Evolutionary conservation across 2,113 vertebrate species (phyloP), one percentile per base, ranked within the genome.

Genomic region (Oreocharis arfaki): DNA sequence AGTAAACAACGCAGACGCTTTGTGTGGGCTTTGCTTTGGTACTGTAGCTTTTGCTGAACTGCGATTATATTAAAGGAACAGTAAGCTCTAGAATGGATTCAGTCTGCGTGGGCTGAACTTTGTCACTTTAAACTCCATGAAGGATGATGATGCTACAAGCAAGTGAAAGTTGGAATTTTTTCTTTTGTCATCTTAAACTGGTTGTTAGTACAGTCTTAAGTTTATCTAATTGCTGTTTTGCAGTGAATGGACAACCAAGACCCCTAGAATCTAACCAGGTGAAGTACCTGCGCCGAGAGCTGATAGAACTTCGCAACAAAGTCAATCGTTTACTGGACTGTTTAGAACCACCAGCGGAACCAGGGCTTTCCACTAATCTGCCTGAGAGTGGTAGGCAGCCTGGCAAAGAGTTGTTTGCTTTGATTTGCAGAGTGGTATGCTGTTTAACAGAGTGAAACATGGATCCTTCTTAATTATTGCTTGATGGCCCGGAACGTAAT

Each of bases 251-350:
- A 87, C 99, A 99, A 26, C 99, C 99, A 59, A 98, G 99, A 94
- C 99, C 99, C 52, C 97, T 99, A 98, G 99, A 99, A 97, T 99
- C 99, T 46, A 99, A 98, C 98, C 99, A 99, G 95, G 99, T 99
- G 95, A 99, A 99, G 95, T 98, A 99, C 85, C 98, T 99, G 87
- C 99, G 99, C 84, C 98, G 98, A 96, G 99, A 99, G 98, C 98
- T 99, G 93, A 99, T 99, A 97, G 99, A 99, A 97, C 98, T 99
- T 97, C 98, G 99, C 95, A 99, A 99, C 97, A 99, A 99, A 98
- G 99, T 99, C 84, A 99, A 99, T 97, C 98, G 98, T 77, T 98
- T 99, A 75, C 97, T 99, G 97, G 99, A 99, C 95, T 99, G 98
- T 96, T 97, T 99, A 97, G 99, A 99, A 74, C 99, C 99, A 26